Evolutionary conservation across 2,113 vertebrate species (phyloP).

Genomic region (Dinomys branickii): DNA sequence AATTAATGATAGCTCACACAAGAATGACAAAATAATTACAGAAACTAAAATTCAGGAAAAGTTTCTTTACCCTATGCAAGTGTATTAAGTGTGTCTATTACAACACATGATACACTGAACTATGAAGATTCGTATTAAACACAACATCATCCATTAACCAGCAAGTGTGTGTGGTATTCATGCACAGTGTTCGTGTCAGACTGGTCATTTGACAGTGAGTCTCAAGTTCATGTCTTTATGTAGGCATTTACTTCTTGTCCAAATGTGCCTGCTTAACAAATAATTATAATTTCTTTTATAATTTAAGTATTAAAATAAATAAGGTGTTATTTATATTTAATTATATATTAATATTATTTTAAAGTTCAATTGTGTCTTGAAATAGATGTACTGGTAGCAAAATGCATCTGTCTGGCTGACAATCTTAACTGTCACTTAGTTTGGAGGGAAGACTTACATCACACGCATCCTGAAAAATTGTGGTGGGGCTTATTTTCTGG

Average conservation of each 20-base stretch:
- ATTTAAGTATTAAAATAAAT: neutral
- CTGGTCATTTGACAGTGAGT: neutral
- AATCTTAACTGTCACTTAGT: neutral
- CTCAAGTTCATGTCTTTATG: neutral
- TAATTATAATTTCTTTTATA: neutral
- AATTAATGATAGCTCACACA: neutral
- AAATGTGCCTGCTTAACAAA: neutral
- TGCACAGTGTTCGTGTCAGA: too few species aligned
- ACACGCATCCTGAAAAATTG: neutral
- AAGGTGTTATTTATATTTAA: neutral
- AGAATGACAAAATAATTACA: neutral
- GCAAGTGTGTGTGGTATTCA: neutral
- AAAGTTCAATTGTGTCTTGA: neutral
- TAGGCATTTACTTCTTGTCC: neutral
- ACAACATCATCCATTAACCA: fast-evolving
- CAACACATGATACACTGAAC: neutral
- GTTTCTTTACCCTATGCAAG: neutral
- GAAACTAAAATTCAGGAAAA: neutral
- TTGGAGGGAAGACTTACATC: neutral
- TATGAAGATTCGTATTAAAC: neutral
- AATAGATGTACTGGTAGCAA: neutral
- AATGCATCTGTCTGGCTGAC: neutral
- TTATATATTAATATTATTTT: neutral
- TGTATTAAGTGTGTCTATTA: neutral
- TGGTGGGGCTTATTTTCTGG: neutral